Percentiles rank a stretch among this genome's conserved stretches.
These are phyloP conservation scores for Pristionchus japonicus DNA, from an alignment of 2,888 invertebrate genomes.

Conservation along the genomic window DNA sequence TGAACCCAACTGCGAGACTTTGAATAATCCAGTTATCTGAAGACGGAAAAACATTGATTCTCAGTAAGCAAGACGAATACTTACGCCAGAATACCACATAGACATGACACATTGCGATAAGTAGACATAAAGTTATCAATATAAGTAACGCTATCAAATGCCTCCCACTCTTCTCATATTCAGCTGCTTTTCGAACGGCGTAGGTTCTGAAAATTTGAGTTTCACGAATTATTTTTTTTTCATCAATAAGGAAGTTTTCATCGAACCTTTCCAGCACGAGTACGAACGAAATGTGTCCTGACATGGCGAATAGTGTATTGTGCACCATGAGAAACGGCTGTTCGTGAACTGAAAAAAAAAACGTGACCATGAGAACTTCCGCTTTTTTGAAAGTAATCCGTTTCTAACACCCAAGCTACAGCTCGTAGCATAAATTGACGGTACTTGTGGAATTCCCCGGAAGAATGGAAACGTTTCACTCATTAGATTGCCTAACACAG, in stretches of 20 bases:
- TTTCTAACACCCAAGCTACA: too few species aligned
- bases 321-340: background rate
- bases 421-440: too few species aligned
- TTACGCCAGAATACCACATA: background rate
- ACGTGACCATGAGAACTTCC: too few species aligned
- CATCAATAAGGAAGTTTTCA: too few species aligned
- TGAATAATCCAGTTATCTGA: background rate
- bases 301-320: background rate
- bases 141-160: background rate
- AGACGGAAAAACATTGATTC: background rate
- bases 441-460: too few species aligned
- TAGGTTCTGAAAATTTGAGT: background rate
- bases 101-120: background rate
- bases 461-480: too few species aligned
- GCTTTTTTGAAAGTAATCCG: background rate
- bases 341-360: background rate
- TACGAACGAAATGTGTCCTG: background rate
- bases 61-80: background rate
- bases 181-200: background rate
- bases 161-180: background rate
- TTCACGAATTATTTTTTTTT: too few species aligned
- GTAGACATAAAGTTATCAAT: background rate
- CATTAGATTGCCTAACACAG: too few species aligned
- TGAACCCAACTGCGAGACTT: background rate
- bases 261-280: background rate